Evolutionary conservation across 2,888 invertebrate species (phyloP), one percentile per base, ranked within the genome.

Genomic region (Rosalia funebris): DNA sequence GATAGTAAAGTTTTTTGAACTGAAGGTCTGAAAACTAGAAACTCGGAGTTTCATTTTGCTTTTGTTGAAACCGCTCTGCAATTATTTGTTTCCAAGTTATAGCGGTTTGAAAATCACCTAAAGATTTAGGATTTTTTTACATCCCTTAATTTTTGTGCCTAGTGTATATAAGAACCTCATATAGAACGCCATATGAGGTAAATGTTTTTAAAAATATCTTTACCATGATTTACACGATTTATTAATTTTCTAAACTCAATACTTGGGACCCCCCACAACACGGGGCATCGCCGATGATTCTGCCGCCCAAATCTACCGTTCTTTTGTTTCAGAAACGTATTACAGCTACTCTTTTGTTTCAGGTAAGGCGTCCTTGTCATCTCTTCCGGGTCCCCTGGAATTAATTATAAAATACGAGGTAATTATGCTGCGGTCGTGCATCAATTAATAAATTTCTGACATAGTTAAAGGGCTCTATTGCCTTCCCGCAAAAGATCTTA

Each of bases 351-450:
- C 47, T 59, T 62, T 65, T 60, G 60, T 65, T 65, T 55, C 62
- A 61, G 62, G 59, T 62, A 62, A 60, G 65, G 52, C 15, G 65
- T 58, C 57, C 52, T 59, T 60, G 44, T 47, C 56, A 47, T 39
- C 53, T 32, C 41, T 53, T 45, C 41, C 42, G 37, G 32, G 17
- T 44, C 45, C 48, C 15, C 52, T 15, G 48, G 32, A 57, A 60
- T 60, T 60, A 48, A 60, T 62, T 56, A 60, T 62, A 50, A 65
- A 65, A 62, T 62, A 65, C 62, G 65, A 62, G 65, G 65, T 65
- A 65, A 65, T 62, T 65, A 62, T 62, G 37, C 52, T 25, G 41
- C 56, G 34, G 56, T 47, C 55, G 20, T 48, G 44, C 39, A 57
- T 60, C 36, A 14, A 44, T 60, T 56, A n/a, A 39, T 5, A 25